Evolutionary conservation across 2,888 invertebrate genomes (phyloP), one percentile per base, ranked within the genome.

Genomic region (Acleris laterana): DNA sequence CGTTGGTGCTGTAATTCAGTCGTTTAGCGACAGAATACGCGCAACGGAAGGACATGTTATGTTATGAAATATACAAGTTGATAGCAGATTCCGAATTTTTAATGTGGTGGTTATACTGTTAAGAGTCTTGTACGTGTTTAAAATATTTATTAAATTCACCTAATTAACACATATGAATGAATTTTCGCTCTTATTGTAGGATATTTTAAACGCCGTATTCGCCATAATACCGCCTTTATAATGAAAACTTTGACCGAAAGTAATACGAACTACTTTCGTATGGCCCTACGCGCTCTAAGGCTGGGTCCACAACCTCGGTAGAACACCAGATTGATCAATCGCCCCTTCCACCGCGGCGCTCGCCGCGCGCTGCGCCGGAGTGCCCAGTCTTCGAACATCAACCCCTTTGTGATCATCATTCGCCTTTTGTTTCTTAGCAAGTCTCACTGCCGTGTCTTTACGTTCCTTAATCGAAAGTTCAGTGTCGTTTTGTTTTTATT

Each of bases 361-460:
- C 71, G 70, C 70, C 71, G 64, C 62, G 73, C 74, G 64, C 62
- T 73, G 75, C 76, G n/a, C 78, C 77, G 79, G 77, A 71, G 76
- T 72, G 75, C 69, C 70, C 79, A 78, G 72, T 79, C 75, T 74
- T 74, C 76, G 71, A 69, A 69, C 57, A 62, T 66, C 55, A 20
- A 56, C 58, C 52, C 50, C 53, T 77, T 74, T 77, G 68, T 77
- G 80, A 77, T 81, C 83, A 82, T 80, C 85, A 81, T 80, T 46
- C 49, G 77, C 73, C 77, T 77, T 81, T 80, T 82, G 77, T 81
- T 80, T 76, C 78, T 52, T 58, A 20, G 38, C 62, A 59, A 44
- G 46, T 53, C 58, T 49, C 49, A 44, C 70, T 60, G 62, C 60
- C 44, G 63, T 68, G 46, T 22, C 52, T 22, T 56, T 61, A 25